Percentiles rank a stretch among this genome's conserved stretches.
Evolutionary conservation across 1,140 invertebrate species (phyloP).

Genomic region (Metopolophium dirhodum): DNA sequence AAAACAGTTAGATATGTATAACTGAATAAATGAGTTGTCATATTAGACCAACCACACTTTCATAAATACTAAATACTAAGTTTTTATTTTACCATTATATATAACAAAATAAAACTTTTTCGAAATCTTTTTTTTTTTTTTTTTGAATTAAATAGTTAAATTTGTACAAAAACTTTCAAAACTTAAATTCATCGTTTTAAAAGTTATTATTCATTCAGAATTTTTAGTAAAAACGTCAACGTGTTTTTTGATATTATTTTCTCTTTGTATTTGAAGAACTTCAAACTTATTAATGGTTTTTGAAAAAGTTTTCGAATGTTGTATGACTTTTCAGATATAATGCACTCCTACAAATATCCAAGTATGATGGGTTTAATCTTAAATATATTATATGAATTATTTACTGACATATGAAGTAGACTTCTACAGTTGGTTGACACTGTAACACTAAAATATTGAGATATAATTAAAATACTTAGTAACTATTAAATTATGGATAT

Average conservation of each 20-base stretch:
- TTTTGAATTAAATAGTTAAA: constrained; percentile 19
- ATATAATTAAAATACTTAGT: neutral
- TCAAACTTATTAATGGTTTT: constrained; percentile 18
- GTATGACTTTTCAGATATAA: neutral
- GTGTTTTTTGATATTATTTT: neutral
- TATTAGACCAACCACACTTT: neutral
- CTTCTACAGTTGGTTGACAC: neutral
- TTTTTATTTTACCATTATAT: neutral
- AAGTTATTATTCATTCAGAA: constrained; percentile 28
- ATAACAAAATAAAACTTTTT: neutral
- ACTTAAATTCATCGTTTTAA: neutral
- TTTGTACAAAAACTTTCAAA: neutral
- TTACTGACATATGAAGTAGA: neutral
- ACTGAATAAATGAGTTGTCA: neutral
- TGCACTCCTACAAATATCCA: neutral
- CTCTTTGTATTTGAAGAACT: neutral
- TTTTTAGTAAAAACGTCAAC: neutral
- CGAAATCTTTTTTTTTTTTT: neutral
- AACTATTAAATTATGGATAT: neutral
- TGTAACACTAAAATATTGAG: neutral
- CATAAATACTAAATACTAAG: neutral
- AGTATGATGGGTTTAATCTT: neutral
- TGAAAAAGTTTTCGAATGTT: neutral
- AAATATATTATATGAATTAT: neutral
- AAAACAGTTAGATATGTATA: neutral